Evolutionary conservation across 2,113 vertebrate genomes (phyloP).

Genomic region (Xenopus borealis): DNA sequence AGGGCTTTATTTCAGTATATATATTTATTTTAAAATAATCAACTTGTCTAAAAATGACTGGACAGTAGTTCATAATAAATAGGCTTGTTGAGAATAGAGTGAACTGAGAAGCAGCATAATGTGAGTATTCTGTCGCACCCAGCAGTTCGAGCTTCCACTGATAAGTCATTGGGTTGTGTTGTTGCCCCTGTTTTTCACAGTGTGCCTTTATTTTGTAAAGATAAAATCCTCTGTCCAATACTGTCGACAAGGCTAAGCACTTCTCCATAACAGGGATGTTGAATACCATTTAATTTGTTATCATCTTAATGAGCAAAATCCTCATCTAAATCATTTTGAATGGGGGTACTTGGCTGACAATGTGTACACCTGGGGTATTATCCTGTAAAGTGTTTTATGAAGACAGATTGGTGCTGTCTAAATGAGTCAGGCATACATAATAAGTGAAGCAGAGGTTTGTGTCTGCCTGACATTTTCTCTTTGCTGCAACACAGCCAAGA

Average conservation of each 20-base stretch:
- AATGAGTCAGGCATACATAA: constrained; percentile 25
- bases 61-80: not conserved
- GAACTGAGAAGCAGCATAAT: not conserved
- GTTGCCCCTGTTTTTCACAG: constrained; percentile 38
- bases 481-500: constrained; percentile 31
- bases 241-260: constrained; percentile 50
- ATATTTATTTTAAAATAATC: not conserved
- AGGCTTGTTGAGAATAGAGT: not conserved
- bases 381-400: constrained; percentile 21
- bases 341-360: constrained; percentile 33
- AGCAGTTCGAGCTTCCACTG: constrained; percentile 38
- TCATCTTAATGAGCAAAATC: constrained; percentile 33
- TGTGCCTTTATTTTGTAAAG: constrained; percentile 54
- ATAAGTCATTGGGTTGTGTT: constrained; percentile 25
- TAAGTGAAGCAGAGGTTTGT: constrained; percentile 14
- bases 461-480: constrained; percentile 25
- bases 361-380: constrained; percentile 29
- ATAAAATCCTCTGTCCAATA: constrained; percentile 30
- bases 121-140: constrained; percentile 45
- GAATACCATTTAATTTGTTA: constrained; percentile 33
- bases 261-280: constrained; percentile 36
- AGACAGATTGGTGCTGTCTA: constrained; percentile 35
- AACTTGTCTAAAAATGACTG: not conserved
- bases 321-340: constrained; percentile 39
- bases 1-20: constrained; percentile 7